Conservation (phyloP, 1,140 invertebrate genomes). For the Euwallacea fornicatus region DNA sequence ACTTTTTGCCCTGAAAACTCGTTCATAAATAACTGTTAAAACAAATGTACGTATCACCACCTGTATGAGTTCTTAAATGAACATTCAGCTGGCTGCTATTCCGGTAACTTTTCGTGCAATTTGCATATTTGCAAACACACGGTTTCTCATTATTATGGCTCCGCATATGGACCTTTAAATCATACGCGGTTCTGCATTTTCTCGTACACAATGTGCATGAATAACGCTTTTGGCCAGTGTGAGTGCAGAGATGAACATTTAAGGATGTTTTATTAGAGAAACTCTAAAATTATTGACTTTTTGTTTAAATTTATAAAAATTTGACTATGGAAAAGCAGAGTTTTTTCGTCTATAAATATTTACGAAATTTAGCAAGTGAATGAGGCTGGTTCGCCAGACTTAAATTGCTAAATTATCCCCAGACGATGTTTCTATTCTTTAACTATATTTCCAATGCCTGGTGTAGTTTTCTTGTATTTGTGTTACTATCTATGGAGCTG, state of each 20-base stretch:
- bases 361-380: no score
- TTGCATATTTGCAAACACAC: conserved; percentile 58
- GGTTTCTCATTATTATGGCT: conserved; percentile 60
- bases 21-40: no score
- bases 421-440: no score
- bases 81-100: conserved; percentile 39
- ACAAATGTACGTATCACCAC: not conserved
- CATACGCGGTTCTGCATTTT: conserved; percentile 53
- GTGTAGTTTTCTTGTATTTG: no score
- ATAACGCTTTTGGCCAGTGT: conserved; percentile 75
- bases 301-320: no score
- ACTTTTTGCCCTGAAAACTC: conserved; percentile 17
- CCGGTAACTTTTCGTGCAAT: conserved; percentile 48
- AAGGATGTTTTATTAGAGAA: conserved; percentile 42
- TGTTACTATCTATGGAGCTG: no score
- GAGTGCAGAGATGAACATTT: conserved; percentile 56
- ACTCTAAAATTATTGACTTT: conserved; percentile 9
- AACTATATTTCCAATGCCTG: no score
- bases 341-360: no score
- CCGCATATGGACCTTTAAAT: conserved; percentile 54
- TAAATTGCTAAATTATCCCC: no score
- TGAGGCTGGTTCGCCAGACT: no score
- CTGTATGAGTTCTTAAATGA: conserved; percentile 39
- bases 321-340: no score
- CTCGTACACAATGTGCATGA: conserved; percentile 70